Percentiles rank a stretch among this genome's conserved stretches.
Evolutionary conservation across 2,888 invertebrate genomes (phyloP).

Genomic region (Scaptodrosophila latifasciaeformis): DNA sequence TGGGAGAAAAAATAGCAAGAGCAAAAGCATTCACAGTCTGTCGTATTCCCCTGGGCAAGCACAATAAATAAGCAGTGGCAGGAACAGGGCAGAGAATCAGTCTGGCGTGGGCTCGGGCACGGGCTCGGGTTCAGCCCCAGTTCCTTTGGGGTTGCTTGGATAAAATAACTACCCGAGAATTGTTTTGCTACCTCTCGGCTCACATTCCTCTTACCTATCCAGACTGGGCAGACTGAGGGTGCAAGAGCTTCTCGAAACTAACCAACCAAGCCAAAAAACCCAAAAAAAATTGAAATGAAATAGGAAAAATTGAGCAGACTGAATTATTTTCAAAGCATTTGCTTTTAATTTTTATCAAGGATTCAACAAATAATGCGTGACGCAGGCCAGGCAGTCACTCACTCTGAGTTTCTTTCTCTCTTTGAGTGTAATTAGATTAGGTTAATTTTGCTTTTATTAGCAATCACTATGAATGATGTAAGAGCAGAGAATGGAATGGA

Average conservation of each 20-base stretch:
- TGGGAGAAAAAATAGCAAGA: constrained; percentile 23
- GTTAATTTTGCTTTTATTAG: constrained; percentile 70
- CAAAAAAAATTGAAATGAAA: constrained; percentile 30
- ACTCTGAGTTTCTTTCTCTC: too few relatives aligned
- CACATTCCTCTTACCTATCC: constrained; percentile 6
- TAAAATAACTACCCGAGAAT: too few relatives aligned
- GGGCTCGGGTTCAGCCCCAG: too few relatives aligned
- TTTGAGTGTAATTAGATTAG: constrained; percentile 72
- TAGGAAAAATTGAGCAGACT: constrained; percentile 11
- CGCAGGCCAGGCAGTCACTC: too few relatives aligned
- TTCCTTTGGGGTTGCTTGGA: too few relatives aligned
- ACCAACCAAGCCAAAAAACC: too few relatives aligned
- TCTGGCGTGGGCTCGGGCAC: background rate
- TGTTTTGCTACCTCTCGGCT: too few relatives aligned
- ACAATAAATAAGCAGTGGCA: constrained; percentile 56
- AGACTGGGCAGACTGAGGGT: too few relatives aligned
- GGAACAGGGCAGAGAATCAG: background rate
- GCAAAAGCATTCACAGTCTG: background rate
- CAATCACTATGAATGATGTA: constrained; percentile 46
- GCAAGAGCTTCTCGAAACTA: too few relatives aligned
- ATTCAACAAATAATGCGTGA: constrained; percentile 58
- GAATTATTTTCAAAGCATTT: background rate
- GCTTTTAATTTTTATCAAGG: background rate
- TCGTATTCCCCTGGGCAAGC: constrained; percentile 54
- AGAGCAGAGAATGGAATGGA: too few relatives aligned